Percentiles rank a stretch among this genome's conserved stretches.
Evolutionary conservation across 2,113 vertebrate species (phyloP).

Genomic region (Myrmecophaga tridactyla): DNA sequence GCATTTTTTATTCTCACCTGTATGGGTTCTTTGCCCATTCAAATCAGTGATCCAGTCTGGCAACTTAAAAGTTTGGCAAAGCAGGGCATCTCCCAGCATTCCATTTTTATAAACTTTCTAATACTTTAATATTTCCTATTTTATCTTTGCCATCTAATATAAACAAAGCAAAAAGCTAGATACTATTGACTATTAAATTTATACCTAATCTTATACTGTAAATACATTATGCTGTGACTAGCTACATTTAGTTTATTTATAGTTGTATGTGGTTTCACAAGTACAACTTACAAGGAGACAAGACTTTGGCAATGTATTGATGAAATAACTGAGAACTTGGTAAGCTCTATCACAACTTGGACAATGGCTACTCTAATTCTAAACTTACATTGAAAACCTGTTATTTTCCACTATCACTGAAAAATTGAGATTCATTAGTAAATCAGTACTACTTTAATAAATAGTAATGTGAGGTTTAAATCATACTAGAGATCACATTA

Average conservation of each 20-base stretch:
- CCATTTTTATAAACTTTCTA: slow-evolving; percentile 9
- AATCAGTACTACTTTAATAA: slow-evolving; percentile 13
- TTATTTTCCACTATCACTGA: slow-evolving; percentile 21
- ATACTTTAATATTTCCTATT: slow-evolving; percentile 18
- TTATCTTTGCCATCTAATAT: slow-evolving; percentile 27
- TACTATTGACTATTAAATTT: background rate
- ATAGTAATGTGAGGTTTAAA: slow-evolving; percentile 28
- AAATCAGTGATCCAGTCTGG: slow-evolving; percentile 57
- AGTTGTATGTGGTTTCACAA: slow-evolving; percentile 20
- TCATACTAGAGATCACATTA: background rate
- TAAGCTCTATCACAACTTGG: background rate
- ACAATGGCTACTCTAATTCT: background rate
- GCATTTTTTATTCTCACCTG: slow-evolving; percentile 60
- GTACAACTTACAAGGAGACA: slow-evolving; percentile 12
- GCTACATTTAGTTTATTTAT: slow-evolving; percentile 5
- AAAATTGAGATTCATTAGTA: slow-evolving; percentile 1
- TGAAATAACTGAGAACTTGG: background rate
- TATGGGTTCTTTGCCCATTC: slow-evolving; percentile 22
- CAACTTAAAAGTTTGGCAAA: slow-evolving; percentile 62
- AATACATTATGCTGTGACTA: slow-evolving; percentile 35
- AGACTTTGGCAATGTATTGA: background rate
- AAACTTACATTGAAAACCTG: slow-evolving; percentile 6
- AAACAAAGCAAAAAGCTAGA: slow-evolving; percentile 40
- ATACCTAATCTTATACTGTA: background rate
- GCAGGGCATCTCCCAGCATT: background rate